A percentile compares a stretch with the other conserved stretches of the same genome.
These are phyloP conservation scores for Melitaea athalia DNA, from an alignment of 2,888 invertebrate species.

Conservation along the genomic window DNA sequence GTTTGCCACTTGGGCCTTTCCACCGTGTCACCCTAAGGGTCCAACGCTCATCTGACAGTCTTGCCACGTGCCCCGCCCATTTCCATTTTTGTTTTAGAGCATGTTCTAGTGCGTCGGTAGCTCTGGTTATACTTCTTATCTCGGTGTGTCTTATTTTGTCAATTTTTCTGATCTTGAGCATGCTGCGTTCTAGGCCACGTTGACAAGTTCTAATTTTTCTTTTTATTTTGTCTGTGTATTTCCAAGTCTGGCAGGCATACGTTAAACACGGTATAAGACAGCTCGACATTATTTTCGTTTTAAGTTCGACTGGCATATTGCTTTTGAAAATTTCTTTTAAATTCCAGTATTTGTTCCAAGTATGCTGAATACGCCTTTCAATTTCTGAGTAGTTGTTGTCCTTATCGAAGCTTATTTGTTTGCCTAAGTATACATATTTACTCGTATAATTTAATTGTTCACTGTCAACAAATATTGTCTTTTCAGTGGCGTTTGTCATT, in stretches of 20 bases:
- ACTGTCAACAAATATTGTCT: not conserved
- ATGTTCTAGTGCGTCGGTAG: no score
- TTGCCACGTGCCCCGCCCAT: no score
- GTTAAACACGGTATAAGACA: slow-evolving; percentile 15
- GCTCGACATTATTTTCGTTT: slow-evolving; percentile 14
- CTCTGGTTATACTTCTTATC: no score
- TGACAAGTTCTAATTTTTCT: not conserved
- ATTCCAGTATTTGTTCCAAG: not conserved
- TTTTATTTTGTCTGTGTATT: not conserved
- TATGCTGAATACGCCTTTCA: slow-evolving; percentile 25
- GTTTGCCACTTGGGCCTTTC: no score
- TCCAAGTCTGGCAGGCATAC: not conserved
- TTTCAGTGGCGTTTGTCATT: slow-evolving; percentile 4
- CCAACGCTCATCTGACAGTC: no score
- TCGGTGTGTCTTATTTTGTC: no score
- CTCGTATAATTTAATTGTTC: slow-evolving; percentile 9
- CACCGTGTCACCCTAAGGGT: no score
- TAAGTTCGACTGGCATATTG: slow-evolving; percentile 25
- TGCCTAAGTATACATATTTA: slow-evolving; percentile 32
- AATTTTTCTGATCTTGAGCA: not conserved
- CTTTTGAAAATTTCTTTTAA: slow-evolving; percentile 20
- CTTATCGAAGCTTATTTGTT: slow-evolving; percentile 33
- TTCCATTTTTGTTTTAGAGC: no score
- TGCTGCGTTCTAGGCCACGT: not conserved
- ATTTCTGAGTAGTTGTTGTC: slow-evolving; percentile 28